phyloP scores from a whole-genome alignment of 2,797 vertebrate genomes.

The Chromobotia macracanthus region DNA sequence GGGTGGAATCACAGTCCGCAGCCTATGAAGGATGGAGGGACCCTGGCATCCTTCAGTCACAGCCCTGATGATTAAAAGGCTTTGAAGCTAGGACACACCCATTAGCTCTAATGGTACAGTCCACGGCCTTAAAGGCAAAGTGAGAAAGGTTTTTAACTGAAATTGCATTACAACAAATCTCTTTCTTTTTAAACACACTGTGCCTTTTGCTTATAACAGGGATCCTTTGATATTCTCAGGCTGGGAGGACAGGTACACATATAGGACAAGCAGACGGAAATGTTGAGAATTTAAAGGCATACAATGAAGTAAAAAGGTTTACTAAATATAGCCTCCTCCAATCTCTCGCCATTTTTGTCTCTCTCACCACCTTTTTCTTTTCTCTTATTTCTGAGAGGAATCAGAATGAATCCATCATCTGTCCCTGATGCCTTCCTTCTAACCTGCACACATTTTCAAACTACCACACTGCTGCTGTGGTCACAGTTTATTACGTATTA shows the following conservation, averaged over 20 bases:
- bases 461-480: no score
- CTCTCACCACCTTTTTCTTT: not conserved
- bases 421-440: not conserved
- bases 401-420: not conserved
- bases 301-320: slow-evolving; percentile 34
- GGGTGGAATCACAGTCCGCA: slow-evolving; percentile 52
- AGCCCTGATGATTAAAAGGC: slow-evolving; percentile 71
- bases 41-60: slow-evolving; percentile 66
- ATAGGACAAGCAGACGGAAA: not conserved
- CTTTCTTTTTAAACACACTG: not conserved
- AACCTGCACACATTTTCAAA: not conserved
- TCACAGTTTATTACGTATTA: no score
- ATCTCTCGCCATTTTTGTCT: not conserved
- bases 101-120: slow-evolving; percentile 68
- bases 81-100: slow-evolving; percentile 47
- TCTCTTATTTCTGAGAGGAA: not conserved
- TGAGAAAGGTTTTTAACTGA: slow-evolving; percentile 10
- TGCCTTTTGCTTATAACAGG: not conserved
- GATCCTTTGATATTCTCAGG: not conserved
- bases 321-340: slow-evolving; percentile 42
- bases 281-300: slow-evolving; percentile 35
- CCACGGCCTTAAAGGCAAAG: slow-evolving; percentile 78
- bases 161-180: slow-evolving; percentile 10
- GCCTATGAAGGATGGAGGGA: slow-evolving; percentile 37
- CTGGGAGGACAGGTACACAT: not conserved